Conservation (phyloP, 2,888 invertebrate genomes). For the Diaprepes abbreviatus region DNA sequence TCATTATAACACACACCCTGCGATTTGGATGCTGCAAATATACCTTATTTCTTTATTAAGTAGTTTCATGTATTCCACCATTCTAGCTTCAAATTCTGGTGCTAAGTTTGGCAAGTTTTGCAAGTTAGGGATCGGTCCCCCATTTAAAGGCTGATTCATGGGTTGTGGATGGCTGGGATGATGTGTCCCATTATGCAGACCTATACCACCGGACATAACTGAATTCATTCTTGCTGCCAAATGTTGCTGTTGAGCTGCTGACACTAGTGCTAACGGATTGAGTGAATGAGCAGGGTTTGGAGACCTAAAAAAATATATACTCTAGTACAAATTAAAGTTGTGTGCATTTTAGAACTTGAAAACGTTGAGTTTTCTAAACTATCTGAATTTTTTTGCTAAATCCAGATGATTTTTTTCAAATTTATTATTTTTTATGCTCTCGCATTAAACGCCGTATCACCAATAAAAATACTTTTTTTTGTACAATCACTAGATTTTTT, state of each 20-base stretch:
- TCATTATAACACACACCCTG: too few relatives aligned
- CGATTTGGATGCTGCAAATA: too few relatives aligned
- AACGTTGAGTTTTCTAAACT: not conserved
- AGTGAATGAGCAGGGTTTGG: slow-evolving; percentile 60
- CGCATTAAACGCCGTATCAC: too few relatives aligned
- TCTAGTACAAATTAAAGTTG: not conserved
- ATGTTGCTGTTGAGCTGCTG: slow-evolving; percentile 73
- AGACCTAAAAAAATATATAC: slow-evolving; percentile 59
- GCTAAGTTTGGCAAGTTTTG: slow-evolving; percentile 64
- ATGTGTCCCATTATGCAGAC: slow-evolving; percentile 71
- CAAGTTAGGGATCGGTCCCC: slow-evolving; percentile 59
- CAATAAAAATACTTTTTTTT: too few relatives aligned
- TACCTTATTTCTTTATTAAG: slow-evolving; percentile 72
- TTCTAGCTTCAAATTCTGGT: slow-evolving; percentile 82
- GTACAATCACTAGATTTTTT: too few relatives aligned
- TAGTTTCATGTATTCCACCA: slow-evolving; percentile 85
- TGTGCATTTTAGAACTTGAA: not conserved
- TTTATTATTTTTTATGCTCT: too few relatives aligned
- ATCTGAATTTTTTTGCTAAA: too few relatives aligned
- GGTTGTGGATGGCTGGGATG: slow-evolving; percentile 73
- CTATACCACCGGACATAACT: slow-evolving; percentile 58
- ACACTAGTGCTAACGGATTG: slow-evolving; percentile 75
- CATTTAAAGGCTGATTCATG: slow-evolving; percentile 68
- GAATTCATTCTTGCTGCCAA: slow-evolving; percentile 64
- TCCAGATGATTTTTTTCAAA: too few relatives aligned